Conservation (phyloP, 2,113 vertebrate species). For the Pomatorhinus ruficollis region DNA sequence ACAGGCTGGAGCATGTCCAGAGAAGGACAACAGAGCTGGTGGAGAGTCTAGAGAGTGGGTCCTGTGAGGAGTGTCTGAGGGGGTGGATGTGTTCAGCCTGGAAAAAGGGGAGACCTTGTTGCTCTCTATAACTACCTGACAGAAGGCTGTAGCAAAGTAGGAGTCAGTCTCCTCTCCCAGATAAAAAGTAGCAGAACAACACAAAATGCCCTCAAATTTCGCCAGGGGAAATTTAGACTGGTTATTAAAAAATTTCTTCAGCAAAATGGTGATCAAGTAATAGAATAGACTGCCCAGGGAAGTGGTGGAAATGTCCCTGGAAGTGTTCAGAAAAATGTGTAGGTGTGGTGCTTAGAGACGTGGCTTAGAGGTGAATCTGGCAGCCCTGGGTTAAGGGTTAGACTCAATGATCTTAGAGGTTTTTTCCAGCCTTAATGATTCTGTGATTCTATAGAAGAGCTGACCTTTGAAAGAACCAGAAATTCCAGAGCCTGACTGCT, state of each 20-base stretch:
- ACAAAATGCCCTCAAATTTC: background rate
- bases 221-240: background rate
- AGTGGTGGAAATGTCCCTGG: background rate
- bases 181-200: background rate
- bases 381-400: background rate
- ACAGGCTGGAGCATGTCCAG: background rate
- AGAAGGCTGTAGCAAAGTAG: background rate
- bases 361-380: background rate
- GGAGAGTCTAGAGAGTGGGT: too few species aligned
- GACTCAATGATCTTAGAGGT: background rate
- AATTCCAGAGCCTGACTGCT: background rate
- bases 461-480: background rate
- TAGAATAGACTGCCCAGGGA: background rate
- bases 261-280: background rate
- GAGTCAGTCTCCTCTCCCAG: background rate
- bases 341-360: background rate
- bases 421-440: background rate
- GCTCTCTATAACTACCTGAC: background rate
- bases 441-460: background rate
- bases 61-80: background rate
- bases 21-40: background rate
- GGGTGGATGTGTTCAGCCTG: background rate
- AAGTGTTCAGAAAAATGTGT: background rate
- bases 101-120: background rate
- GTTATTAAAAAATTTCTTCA: background rate